Percentiles rank a stretch among this genome's conserved stretches.
phyloP scores from a whole-genome alignment of 2,113 vertebrate genomes.

The Crotalus helleri region DNA sequence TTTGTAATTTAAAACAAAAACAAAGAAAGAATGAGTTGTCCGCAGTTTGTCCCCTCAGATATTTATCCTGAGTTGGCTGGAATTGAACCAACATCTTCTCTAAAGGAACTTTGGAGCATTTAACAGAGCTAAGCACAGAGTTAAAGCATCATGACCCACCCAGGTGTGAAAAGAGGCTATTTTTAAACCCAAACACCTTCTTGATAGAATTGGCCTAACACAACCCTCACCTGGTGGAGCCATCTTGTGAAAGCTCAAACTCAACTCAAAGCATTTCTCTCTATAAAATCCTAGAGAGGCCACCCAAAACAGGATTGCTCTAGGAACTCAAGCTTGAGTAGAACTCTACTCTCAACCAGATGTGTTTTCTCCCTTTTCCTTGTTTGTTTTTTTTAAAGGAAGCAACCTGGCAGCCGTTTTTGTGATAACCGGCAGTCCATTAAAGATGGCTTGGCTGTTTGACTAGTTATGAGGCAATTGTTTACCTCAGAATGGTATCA shows the following conservation, averaged over 20 bases:
- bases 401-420: not conserved
- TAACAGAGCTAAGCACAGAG: not conserved
- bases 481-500: not conserved
- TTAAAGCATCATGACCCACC: not conserved
- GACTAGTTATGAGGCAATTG: not conserved
- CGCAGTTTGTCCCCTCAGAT: too few species aligned
- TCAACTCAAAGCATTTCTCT: not conserved
- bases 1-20: too few species aligned
- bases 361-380: not conserved
- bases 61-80: not conserved
- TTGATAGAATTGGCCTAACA: not conserved
- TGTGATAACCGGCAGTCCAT: not conserved
- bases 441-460: not conserved
- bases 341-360: not conserved
- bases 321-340: not conserved
- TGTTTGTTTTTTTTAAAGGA: not conserved
- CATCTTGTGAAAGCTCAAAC: not conserved
- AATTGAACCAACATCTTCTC: not conserved
- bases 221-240: not conserved
- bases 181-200: not conserved
- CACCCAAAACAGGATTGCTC: not conserved
- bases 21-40: too few species aligned
- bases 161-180: not conserved
- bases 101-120: not conserved
- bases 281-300: not conserved